phyloP scores from a whole-genome alignment of 1,140 invertebrate species.

The Ips nitidus region DNA sequence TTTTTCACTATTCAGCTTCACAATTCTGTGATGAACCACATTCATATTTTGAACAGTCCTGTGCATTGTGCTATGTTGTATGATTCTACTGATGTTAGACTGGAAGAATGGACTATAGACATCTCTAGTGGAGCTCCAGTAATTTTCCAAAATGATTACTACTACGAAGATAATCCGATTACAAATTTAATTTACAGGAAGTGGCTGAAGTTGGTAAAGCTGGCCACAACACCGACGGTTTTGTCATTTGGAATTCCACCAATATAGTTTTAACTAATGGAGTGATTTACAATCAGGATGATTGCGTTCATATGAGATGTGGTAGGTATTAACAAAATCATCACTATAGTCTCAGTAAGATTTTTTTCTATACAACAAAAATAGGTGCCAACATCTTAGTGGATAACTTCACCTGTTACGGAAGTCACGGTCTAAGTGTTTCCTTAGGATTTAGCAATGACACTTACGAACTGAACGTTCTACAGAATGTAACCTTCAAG shows the following conservation, averaged over 20 bases:
- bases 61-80: constrained; percentile 22
- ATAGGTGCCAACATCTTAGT: constrained; percentile 27
- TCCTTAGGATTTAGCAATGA: constrained; percentile 22
- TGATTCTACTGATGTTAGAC: constrained; percentile 22
- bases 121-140: constrained; percentile 14
- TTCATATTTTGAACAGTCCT: constrained; percentile 25
- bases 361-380: neutral
- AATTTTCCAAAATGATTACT: constrained; percentile 3
- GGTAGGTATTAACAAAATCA: neutral
- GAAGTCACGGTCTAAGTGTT: constrained; percentile 34
- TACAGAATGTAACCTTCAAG: constrained; percentile 19
- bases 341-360: neutral
- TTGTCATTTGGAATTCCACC: constrained; percentile 4
- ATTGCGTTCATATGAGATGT: constrained; percentile 18
- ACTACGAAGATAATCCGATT: neutral
- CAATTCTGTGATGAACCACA: constrained; percentile 14
- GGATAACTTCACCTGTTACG: constrained; percentile 21
- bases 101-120: constrained; percentile 28
- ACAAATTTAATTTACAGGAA: neutral
- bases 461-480: constrained; percentile 15
- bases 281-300: constrained; percentile 22
- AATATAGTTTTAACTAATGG: constrained; percentile 10
- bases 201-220: neutral
- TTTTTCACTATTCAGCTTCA: constrained; percentile 20
- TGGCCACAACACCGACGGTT: constrained; percentile 27